Conservation (phyloP, 2,797 vertebrate genomes). For the Sternarchorhynchus goeldii region DNA sequence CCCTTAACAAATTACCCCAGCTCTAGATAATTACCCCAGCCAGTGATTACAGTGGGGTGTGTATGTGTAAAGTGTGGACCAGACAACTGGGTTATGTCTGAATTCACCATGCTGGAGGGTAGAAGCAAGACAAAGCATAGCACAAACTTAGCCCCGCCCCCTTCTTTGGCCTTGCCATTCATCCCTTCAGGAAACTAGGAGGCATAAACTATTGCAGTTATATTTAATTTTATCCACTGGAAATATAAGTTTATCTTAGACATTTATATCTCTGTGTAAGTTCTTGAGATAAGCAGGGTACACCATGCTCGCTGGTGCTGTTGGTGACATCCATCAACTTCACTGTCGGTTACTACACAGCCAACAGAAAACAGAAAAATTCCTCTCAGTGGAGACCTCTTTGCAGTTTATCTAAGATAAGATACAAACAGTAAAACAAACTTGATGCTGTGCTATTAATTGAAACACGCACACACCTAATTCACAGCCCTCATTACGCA, state of each 20-base stretch:
- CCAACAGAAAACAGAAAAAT: neutral
- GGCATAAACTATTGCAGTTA: neutral
- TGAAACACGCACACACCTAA: neutral
- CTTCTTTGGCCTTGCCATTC: neutral
- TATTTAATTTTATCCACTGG: no score
- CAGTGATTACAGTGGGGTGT: neutral
- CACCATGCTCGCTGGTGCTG: no score
- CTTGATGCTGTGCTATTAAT: neutral
- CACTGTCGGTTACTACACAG: neutral
- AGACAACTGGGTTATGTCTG: conserved; percentile 58
- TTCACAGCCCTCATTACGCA: conserved; percentile 15
- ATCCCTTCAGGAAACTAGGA: conserved; percentile 16
- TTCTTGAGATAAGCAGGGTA: no score
- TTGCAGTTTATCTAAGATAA: neutral
- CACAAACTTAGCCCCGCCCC: neutral
- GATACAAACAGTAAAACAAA: neutral
- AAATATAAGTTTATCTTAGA: no score
- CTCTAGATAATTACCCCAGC: conserved; percentile 47
- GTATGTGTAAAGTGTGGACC: conserved; percentile 23
- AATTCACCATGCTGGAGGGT: neutral
- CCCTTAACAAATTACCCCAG: conserved; percentile 56
- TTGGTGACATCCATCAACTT: neutral
- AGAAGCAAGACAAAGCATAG: conserved; percentile 4
- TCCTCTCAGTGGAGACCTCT: no score
- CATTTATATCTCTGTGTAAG: no score